phyloP scores from a whole-genome alignment of 1,140 invertebrate species.

The Camponotus vicinus region DNA sequence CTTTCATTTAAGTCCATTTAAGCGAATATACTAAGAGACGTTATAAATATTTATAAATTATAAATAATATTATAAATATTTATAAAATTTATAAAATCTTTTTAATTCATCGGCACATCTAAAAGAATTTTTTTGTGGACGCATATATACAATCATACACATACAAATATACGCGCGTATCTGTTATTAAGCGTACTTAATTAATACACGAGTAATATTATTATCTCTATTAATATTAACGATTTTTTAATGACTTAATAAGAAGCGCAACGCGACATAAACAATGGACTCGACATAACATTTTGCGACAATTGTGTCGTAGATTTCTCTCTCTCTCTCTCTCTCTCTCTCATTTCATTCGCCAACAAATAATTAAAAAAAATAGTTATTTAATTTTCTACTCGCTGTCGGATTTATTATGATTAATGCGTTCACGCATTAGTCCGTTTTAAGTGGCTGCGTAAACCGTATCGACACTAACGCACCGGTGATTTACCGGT shows the following conservation, averaged over 20 bases:
- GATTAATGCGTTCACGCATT: conserved; percentile 50
- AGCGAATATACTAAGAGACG: background rate
- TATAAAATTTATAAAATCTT: too few species aligned
- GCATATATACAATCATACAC: too few species aligned
- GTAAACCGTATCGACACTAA: conserved; percentile 49
- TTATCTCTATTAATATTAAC: conserved; percentile 4
- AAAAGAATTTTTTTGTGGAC: too few species aligned
- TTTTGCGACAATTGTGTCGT: background rate
- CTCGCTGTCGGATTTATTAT: conserved; percentile 61
- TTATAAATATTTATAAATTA: background rate
- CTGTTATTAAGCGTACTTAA: background rate
- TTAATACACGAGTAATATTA: background rate
- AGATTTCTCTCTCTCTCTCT: background rate
- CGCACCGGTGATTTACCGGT: conserved; percentile 68
- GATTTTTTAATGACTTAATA: conserved; percentile 17
- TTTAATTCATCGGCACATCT: too few species aligned
- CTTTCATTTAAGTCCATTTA: too few species aligned
- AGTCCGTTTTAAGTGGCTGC: conserved; percentile 22
- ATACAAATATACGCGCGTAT: too few species aligned
- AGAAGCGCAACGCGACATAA: background rate
- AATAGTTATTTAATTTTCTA: conserved; percentile 73
- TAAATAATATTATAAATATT: too few species aligned
- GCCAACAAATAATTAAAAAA: conserved; percentile 60
- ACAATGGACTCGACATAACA: background rate
- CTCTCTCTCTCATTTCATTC: conserved; percentile 1